Evolutionary conservation across 23 tunicate genomes (phyloP), one percentile per base, ranked within the genome.

Genomic region (Trididemnum nubilum): DNA sequence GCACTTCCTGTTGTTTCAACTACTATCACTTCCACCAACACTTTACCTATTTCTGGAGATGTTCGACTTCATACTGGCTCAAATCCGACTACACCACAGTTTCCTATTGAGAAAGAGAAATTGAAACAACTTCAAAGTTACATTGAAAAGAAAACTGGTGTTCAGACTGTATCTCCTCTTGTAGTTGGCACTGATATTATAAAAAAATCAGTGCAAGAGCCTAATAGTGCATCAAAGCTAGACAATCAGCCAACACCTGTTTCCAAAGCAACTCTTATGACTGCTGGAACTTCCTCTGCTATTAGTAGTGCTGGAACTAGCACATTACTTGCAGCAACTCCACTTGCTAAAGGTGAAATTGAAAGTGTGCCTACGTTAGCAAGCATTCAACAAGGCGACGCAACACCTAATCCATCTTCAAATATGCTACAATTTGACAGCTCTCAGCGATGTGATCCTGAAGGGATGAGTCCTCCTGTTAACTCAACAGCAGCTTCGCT

Each of bases 391-490:
- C 28, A 19, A 5, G 58, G 58, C 24, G 58, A 7, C 3, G 3
- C 2, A 3, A 73, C 19, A 38, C 58, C 58, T 21, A 69, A 32
- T 69, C 59, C 79, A 36, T n/a, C n/a, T n/a, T n/a, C n/a, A n/a
- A n/a, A n/a, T n/a, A n/a, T n/a, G n/a, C 24, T 52, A 3, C 65
- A 77, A 26, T 19, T 51, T 37, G 75, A 65, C 1, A 33, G 36
- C 33, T 29, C 36, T 0, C 64, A 79, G 51, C 78, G 90, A 51
- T 79, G 72, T 59, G 90, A 78, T 21, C 90, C 90, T 2, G 90
- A 85, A 79, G 90, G 90, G n/a, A 85, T 85, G 90, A 85, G 90
- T 58, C 90, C 83, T 44, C 90, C 90, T 1, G 60, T 85, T 51
- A 73, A 54, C 24, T 1, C 81, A 21, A 44, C 39, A 25, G 72